phyloP scores from a whole-genome alignment of 2,113 vertebrate genomes.

The Cervus canadensis region DNA sequence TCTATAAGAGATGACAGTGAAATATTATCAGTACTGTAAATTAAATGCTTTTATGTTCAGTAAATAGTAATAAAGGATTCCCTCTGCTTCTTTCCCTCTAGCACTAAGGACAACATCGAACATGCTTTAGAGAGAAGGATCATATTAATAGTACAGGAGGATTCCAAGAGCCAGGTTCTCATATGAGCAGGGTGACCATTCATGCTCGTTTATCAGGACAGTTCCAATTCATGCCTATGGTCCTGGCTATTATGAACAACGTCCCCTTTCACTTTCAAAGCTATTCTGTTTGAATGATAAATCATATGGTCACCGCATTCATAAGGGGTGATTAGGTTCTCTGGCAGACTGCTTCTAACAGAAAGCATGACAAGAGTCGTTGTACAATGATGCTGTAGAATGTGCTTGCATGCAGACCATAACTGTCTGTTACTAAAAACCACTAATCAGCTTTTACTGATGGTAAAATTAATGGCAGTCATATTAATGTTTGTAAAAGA shows the following conservation, averaged over 20 bases:
- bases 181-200: not conserved
- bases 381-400: not conserved
- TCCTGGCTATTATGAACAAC: not conserved
- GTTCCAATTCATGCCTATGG: not conserved
- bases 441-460: not conserved
- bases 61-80: not conserved
- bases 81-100: not conserved
- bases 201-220: not conserved
- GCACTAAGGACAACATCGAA: not conserved
- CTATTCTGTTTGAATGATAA: not conserved
- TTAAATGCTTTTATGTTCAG: conserved; percentile 35
- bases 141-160: not conserved
- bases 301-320: not conserved
- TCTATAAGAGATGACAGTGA: conserved; percentile 59
- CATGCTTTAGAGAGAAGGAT: not conserved
- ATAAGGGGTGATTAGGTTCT: conserved; percentile 9
- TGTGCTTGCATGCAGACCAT: not conserved
- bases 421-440: conserved; percentile 47
- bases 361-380: conserved; percentile 20
- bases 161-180: not conserved
- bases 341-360: conserved; percentile 16
- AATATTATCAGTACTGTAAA: conserved; percentile 43
- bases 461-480: conserved; percentile 48
- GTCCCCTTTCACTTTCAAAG: conserved; percentile 13
- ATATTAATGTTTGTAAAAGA: conserved; percentile 18